Conservation (phyloP, 2,888 invertebrate species). For the Stramonita haemastoma region DNA sequence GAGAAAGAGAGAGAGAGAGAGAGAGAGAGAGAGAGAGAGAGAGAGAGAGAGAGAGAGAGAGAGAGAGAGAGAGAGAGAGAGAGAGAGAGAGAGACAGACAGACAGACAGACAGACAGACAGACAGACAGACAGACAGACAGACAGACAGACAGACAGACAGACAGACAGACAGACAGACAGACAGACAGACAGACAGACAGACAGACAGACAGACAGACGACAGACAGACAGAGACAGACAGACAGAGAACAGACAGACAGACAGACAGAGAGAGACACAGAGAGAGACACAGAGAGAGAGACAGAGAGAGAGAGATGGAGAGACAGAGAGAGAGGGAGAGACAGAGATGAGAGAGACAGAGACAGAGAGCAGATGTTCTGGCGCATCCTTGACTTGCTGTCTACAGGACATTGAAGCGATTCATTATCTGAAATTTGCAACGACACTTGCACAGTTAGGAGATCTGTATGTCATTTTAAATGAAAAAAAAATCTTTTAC, state of each 20-base stretch:
- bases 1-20: neutral
- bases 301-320: neutral
- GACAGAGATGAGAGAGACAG: neutral
- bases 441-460: too few species aligned
- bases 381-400: neutral
- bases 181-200: too few species aligned
- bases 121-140: neutral
- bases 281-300: too few species aligned
- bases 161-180: neutral
- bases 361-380: neutral
- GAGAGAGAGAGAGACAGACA: too few species aligned
- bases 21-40: neutral
- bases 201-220: too few species aligned
- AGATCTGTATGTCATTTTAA: too few species aligned
- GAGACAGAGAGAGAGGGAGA: neutral
- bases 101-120: neutral
- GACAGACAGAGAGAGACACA: too few species aligned
- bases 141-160: neutral
- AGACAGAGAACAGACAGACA: too few species aligned
- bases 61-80: too few species aligned
- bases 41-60: neutral
- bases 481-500: too few species aligned
- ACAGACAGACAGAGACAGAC: too few species aligned
- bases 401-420: neutral
- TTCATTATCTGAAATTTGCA: too few species aligned